Conservation (phyloP, 2,797 vertebrate species). For the Parotocinclus haroldoi region DNA sequence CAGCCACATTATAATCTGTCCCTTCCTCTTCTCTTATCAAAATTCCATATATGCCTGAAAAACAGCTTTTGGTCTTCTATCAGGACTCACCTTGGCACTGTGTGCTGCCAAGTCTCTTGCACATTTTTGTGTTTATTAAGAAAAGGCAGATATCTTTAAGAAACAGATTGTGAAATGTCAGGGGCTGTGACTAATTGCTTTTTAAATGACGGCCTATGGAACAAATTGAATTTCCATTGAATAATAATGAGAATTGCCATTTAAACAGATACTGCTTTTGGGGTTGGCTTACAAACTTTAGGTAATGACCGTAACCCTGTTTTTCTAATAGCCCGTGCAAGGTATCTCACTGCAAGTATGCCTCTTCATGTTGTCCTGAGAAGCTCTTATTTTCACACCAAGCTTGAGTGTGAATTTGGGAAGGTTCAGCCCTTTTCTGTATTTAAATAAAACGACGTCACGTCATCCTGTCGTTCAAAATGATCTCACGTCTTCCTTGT, state of each 20-base stretch:
- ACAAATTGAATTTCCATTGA: constrained; percentile 76
- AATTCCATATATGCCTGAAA: constrained; percentile 43
- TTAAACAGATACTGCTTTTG: constrained; percentile 60
- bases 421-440: too few species aligned
- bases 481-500: too few species aligned
- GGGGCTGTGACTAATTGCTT: constrained; percentile 75
- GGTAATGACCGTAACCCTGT: too few species aligned
- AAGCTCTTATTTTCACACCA: too few species aligned
- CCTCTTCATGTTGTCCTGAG: too few species aligned
- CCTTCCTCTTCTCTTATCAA: constrained; percentile 53
- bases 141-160: constrained; percentile 69
- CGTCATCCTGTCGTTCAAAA: too few species aligned
- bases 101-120: constrained; percentile 1
- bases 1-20: constrained; percentile 52
- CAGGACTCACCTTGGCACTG: constrained; percentile 11
- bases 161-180: constrained; percentile 72
- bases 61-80: constrained; percentile 36
- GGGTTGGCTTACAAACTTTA: constrained; percentile 44
- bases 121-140: constrained; percentile 60
- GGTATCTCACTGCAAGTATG: too few species aligned
- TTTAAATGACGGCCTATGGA: constrained; percentile 72
- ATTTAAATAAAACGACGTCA: too few species aligned
- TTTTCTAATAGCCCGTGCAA: too few species aligned
- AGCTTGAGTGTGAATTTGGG: too few species aligned
- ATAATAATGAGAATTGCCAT: constrained; percentile 63